Evolutionary conservation across 1,140 invertebrate genomes (phyloP), one percentile per base, ranked within the genome.

Genomic region (Hydropsyche tenuis): DNA sequence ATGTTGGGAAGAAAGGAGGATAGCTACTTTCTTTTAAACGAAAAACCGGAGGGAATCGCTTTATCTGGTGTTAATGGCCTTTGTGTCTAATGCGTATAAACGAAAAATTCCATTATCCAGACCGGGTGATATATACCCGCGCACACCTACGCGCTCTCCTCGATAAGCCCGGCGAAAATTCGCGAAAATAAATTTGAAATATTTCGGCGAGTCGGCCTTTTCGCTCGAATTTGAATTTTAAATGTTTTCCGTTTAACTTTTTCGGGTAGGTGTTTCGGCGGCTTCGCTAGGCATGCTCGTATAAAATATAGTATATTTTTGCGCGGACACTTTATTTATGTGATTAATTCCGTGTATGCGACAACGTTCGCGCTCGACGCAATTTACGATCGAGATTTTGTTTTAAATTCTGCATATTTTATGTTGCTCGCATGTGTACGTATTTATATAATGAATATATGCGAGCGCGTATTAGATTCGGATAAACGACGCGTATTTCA

Each of bases 311-410:
- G 11, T n/a, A n/a, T 48, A n/a, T 48, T 48, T 48, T 48, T 48
- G 45, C 16, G 11, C 45, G 16, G 45, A 51, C 11, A n/a, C 22
- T 16, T 74, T 60, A 72, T 73, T 76, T 76, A 76, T 76, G 75
- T 76, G 69, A 76, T 76, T 73, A 74, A 77, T 77, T 77, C 73
- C 30, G 37, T 27, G 45, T 66, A 65, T 65, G 68, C 30, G 42
- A 20, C 64, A 46, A 27, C 23, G 48, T 42, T 62, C 62, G 56
- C 45, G 63, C 23, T 43, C 30, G 48, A 46, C 45, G n/a, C 16
- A 74, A 69, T 48, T 74, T 69, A 62, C n/a, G 46, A 65, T 42
- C 16, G 62, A 68, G 43, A 65, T 18, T 60, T 65, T 65, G 63
- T 65, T 45, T 65, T 43, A 65, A 65, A 65, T 65, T 42, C 63